Evolutionary conservation across 2,888 invertebrate species (phyloP).

Genomic region (Clivina fossor): DNA sequence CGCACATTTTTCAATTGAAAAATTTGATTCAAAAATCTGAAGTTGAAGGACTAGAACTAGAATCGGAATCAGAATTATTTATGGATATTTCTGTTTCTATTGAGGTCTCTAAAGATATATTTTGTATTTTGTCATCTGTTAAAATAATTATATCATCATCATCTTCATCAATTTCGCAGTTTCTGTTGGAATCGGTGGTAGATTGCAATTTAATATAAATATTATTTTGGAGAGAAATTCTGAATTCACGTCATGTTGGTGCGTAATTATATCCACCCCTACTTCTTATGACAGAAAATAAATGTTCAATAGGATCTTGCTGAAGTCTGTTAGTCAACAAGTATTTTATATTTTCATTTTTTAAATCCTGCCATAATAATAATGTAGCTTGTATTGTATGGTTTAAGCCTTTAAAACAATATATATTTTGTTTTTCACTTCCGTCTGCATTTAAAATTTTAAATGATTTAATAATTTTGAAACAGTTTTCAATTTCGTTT

Average conservation of each 20-base stretch:
- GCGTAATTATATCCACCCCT: constrained; percentile 13
- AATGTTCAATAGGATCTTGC: constrained; percentile 15
- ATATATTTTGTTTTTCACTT: constrained; percentile 12
- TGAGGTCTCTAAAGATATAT: too few species aligned
- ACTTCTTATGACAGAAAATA: constrained; percentile 17
- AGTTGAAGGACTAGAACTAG: too few species aligned
- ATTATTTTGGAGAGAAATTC: constrained; percentile 12
- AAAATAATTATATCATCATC: too few species aligned
- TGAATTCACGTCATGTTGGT: constrained; percentile 4
- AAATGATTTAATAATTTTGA: constrained; percentile 4
- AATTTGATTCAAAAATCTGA: too few species aligned
- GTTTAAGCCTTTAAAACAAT: constrained; percentile 10
- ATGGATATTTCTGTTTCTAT: too few species aligned
- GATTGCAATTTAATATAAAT: constrained; percentile 4
- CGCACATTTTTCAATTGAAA: too few species aligned
- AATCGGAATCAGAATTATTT: too few species aligned
- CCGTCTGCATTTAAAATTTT: constrained; percentile 14
- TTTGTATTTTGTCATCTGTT: too few species aligned
- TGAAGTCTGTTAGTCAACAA: constrained; percentile 17
- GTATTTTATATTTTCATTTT: constrained; percentile 10
- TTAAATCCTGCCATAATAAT: constrained; percentile 14
- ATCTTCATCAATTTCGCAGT: too few species aligned
- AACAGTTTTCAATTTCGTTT: not conserved
- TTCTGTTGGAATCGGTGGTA: not conserved
- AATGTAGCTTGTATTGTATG: constrained; percentile 7